These are phyloP conservation scores for Hylia prasina DNA, from an alignment of 2,113 vertebrate genomes.

Conservation along the genomic window DNA sequence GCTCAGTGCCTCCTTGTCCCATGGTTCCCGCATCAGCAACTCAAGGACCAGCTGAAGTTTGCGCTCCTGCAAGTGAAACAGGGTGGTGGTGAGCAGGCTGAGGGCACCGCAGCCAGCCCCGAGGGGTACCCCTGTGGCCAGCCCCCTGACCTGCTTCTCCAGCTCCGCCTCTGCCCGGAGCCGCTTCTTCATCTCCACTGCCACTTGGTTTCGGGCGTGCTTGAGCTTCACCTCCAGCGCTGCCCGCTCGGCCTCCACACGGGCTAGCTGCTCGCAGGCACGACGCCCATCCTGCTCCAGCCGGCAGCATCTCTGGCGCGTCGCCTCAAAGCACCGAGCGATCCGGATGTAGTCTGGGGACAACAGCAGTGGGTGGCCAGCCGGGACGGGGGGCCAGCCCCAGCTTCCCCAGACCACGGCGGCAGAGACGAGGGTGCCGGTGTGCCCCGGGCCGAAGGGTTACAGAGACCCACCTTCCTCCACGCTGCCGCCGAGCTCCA, in stretches of 20 bases:
- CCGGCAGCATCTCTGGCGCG: constrained; percentile 70
- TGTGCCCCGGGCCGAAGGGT: not conserved
- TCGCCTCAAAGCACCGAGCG: constrained; percentile 64
- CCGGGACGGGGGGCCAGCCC: too few species aligned
- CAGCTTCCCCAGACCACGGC: not conserved
- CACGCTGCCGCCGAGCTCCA: not conserved
- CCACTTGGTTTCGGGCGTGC: constrained; percentile 84
- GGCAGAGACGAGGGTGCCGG: too few species aligned
- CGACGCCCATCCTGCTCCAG: constrained; percentile 74
- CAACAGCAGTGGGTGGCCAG: not conserved
- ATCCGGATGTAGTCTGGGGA: constrained; percentile 67
- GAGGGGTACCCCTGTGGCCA: rapidly evolving
- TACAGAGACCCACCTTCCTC: constrained; percentile 41
- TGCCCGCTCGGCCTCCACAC: constrained; percentile 74
- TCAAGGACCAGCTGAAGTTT: constrained; percentile 83
- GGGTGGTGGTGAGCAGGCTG: rapidly evolving
- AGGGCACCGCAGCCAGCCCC: too few species aligned
- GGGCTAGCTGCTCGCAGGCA: constrained; percentile 75
- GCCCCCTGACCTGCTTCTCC: constrained; percentile 73
- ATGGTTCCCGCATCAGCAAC: constrained; percentile 71
- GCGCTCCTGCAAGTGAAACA: constrained; percentile 62
- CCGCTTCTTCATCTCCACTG: constrained; percentile 85
- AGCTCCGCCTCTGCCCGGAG: constrained; percentile 77
- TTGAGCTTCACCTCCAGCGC: constrained; percentile 83
- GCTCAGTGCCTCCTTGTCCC: constrained; percentile 66